Base-by-base conservation (phyloP, 2,797 vertebrate species). In the Enteromius argenteus region DNA sequence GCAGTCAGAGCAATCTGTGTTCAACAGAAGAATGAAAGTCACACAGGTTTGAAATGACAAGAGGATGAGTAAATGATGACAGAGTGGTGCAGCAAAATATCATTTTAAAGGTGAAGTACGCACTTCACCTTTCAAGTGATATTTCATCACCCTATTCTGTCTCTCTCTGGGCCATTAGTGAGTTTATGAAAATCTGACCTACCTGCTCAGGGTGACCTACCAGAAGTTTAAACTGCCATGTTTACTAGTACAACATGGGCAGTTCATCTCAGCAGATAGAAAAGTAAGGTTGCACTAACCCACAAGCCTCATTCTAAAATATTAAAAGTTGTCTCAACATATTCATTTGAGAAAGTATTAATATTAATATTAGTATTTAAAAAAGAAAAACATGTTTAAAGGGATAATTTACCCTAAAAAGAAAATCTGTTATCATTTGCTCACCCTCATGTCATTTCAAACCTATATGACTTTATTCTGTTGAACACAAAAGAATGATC, bases 131-230 rank as follows among this genome's bases (percentile, higher is more conserved):
- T 78, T 30, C 62, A 30, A 78, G 56, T 37, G 17, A 51, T 51
- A 32, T 32, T 73, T 35, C 0, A 4, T 9, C 15, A 21, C 23
- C 15, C 14, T 44, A 32, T 73, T 27, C 23, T 19, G 23, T 49
- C 44, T 56, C 37, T 15, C 46, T 35, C 15, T 56, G 32, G 1
- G 6, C 49, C 49, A 56, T 32, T 75, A 75, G 19, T 0, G 15
- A 13, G 17, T 17, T 11, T 32, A 32, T 35, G 74, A 76, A 62
- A 44, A 77, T 44, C 8, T 44, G 37, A 44, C 56, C 23, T 17
- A 62, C 15, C 75, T 30, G 56, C n/a, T 44, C n/a, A 77, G 21
- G 53, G 35, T 37, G 74, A 42, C 74, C 74, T 60, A 39, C 74
- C 35, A 15, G 15, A n/a, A 60, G 35, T 60, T 27, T 42, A 60